Evolutionary conservation across 2,797 vertebrate species (phyloP).

Genomic region (Thaleichthys pacificus): DNA sequence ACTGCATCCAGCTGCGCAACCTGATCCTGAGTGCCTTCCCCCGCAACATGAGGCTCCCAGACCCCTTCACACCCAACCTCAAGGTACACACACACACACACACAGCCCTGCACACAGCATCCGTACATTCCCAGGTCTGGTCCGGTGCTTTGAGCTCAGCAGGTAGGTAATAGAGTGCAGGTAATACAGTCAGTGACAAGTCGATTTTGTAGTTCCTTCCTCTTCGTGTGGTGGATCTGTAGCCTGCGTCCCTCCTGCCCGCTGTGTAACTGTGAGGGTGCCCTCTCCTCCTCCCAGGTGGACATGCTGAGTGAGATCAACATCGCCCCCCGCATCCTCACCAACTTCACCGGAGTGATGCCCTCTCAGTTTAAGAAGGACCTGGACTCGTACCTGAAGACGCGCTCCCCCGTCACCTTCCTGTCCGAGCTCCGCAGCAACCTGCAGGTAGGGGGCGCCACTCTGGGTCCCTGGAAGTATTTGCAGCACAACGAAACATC

Average conservation of each 20-base stretch:
- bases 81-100: constrained; percentile 78
- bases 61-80: constrained; percentile 97
- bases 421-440: constrained; percentile 97
- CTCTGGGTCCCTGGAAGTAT: constrained; percentile 32
- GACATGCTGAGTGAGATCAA: constrained; percentile 99
- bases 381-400: constrained; percentile 98
- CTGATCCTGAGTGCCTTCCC: constrained; percentile 99
- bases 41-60: constrained; percentile 99
- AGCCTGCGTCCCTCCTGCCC: background rate
- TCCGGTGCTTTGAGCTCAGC: too few species aligned
- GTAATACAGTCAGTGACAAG: too few species aligned
- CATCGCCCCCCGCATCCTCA: constrained; percentile 97
- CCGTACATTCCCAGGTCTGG: too few species aligned
- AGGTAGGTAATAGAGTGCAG: too few species aligned
- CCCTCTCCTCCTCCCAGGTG: constrained; percentile 75
- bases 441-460: constrained; percentile 81
- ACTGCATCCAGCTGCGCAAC: constrained; percentile 99
- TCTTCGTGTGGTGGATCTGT: background rate
- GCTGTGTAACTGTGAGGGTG: background rate
- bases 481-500: constrained; percentile 35
- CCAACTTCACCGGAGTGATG: constrained; percentile 99
- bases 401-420: constrained; percentile 96
- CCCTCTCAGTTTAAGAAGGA: constrained; percentile 99
- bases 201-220: background rate
- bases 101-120: too few species aligned